These are phyloP conservation scores for Hippoglossus stenolepis DNA, from an alignment of 2,113 vertebrate species.

Conservation along the genomic window DNA sequence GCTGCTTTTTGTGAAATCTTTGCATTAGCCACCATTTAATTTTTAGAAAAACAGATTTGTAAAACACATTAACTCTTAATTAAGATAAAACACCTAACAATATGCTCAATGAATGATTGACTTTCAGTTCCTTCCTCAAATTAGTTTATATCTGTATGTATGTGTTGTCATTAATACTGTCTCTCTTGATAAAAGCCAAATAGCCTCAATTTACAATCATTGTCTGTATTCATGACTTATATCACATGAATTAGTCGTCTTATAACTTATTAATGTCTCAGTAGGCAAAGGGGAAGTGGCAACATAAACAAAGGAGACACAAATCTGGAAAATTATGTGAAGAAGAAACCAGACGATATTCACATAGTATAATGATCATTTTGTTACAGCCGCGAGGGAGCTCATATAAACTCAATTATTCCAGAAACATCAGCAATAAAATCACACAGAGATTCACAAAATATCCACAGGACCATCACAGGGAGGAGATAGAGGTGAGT, in stretches of 20 bases:
- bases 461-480: slow-evolving; percentile 15
- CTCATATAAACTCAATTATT: slow-evolving; percentile 56
- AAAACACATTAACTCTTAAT: neutral
- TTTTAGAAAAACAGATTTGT: neutral
- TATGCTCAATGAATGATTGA: neutral
- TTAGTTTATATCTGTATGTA: too few species aligned
- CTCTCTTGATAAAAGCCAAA: slow-evolving; percentile 7
- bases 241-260: neutral
- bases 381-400: slow-evolving; percentile 48
- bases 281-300: neutral
- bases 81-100: neutral
- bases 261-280: neutral
- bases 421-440: slow-evolving; percentile 45
- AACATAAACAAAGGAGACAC: neutral
- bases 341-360: slow-evolving; percentile 34
- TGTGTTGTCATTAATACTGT: neutral
- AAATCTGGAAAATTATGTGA: neutral
- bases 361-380: slow-evolving; percentile 49
- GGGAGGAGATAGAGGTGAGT: neutral
- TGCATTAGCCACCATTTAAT: neutral
- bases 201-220: neutral
- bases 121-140: too few species aligned
- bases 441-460: slow-evolving; percentile 30
- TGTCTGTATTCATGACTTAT: slow-evolving; percentile 12
- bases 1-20: neutral